Conservation (phyloP, 2,113 vertebrate genomes). For the Microcebus murinus region DNA sequence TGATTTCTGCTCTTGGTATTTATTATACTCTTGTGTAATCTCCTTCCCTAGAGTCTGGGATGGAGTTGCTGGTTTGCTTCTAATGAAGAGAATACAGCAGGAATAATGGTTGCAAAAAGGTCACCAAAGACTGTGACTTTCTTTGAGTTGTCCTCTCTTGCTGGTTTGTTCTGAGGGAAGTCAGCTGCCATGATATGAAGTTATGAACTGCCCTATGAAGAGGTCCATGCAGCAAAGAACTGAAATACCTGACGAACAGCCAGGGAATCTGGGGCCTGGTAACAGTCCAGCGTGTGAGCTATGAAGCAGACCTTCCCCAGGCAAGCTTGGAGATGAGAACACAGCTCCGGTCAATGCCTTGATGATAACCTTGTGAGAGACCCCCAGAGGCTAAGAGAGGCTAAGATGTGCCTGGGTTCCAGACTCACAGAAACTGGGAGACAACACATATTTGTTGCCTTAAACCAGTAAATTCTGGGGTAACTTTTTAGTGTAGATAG, state of each 20-base stretch:
- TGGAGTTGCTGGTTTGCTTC: not conserved
- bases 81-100: not conserved
- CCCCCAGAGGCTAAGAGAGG: too few relatives aligned
- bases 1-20: not conserved
- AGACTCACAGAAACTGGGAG: not conserved
- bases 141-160: not conserved
- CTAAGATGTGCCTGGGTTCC: not conserved
- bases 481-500: not conserved
- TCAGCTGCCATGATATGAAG: not conserved
- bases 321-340: not conserved
- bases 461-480: not conserved
- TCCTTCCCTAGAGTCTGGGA: not conserved
- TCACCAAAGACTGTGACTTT: not conserved
- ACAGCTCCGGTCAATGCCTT: not conserved
- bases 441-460: not conserved
- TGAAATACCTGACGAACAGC: not conserved
- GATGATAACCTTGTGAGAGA: not conserved
- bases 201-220: not conserved
- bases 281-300: not conserved
- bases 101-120: not conserved
- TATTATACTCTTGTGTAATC: not conserved
- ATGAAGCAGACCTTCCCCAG: not conserved
- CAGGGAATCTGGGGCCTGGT: not conserved
- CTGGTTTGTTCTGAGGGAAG: not conserved
- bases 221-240: not conserved